phyloP scores from a whole-genome alignment of 2,797 vertebrate genomes.

The Coluber constrictor region DNA sequence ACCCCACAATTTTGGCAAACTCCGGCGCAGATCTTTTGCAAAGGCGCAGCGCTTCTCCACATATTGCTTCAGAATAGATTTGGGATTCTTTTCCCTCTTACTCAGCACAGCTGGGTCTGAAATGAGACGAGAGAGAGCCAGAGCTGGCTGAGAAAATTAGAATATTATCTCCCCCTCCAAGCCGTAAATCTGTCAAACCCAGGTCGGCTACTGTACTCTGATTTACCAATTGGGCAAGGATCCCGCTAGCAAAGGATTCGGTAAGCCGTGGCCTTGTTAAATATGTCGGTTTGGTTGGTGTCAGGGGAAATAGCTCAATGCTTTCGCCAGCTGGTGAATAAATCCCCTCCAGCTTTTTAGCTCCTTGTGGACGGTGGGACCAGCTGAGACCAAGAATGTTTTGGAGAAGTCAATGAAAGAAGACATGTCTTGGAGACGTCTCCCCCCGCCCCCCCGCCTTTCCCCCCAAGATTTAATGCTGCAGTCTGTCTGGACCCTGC shows the following conservation, averaged over 20 bases:
- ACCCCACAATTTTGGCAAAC: background rate
- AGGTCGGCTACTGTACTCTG: background rate
- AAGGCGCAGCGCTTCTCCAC: background rate
- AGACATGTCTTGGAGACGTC: background rate
- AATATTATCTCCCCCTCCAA: background rate
- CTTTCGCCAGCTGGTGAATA: background rate
- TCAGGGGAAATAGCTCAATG: background rate
- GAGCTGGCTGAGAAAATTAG: background rate
- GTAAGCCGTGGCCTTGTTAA: background rate
- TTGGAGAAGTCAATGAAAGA: background rate
- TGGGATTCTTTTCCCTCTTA: background rate
- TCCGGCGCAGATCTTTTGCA: background rate
- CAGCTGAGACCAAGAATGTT: background rate
- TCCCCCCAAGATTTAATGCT: background rate
- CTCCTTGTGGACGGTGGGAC: background rate
- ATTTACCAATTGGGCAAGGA: background rate
- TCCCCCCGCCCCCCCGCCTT: fast-evolving
- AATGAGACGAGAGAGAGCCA: background rate
- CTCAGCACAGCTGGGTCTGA: background rate
- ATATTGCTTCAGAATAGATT: background rate
- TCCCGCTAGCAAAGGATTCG: background rate
- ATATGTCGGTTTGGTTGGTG: background rate
- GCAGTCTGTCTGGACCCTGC: background rate
- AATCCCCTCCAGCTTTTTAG: background rate
- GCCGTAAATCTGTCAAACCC: background rate